These are phyloP conservation scores for Acanthornis magna DNA, from an alignment of 2,797 vertebrate species.

Conservation along the genomic window DNA sequence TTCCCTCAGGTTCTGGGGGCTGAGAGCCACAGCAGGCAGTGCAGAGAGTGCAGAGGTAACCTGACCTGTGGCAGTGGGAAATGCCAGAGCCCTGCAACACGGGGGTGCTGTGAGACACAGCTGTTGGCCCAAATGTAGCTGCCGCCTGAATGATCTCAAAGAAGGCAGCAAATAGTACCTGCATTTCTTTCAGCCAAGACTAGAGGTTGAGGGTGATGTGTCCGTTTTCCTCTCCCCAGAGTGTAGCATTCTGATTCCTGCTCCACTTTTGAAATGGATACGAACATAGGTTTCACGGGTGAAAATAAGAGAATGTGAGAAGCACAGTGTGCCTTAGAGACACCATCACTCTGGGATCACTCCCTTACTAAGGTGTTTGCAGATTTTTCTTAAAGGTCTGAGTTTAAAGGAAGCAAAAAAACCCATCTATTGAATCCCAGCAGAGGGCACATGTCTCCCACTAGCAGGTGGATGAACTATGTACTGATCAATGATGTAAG, in stretches of 20 bases:
- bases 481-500: background rate
- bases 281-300: rapidly evolving
- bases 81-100: background rate
- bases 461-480: background rate
- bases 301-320: background rate
- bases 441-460: background rate
- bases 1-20: rapidly evolving
- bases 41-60: background rate
- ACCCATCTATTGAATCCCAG: background rate
- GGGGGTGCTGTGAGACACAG: background rate
- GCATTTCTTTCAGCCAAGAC: background rate
- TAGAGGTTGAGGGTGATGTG: background rate
- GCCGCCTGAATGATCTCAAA: background rate
- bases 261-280: background rate
- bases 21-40: background rate
- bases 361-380: background rate
- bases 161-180: background rate
- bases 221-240: background rate
- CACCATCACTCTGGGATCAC: background rate
- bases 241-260: background rate
- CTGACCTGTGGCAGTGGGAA: background rate
- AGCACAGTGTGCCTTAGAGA: background rate
- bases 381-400: background rate
- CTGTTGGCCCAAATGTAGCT: background rate
- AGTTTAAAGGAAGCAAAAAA: background rate